These are phyloP conservation scores for Pristionchus fissidentatus DNA, from an alignment of 2,888 invertebrate genomes.

Conservation along the genomic window DNA sequence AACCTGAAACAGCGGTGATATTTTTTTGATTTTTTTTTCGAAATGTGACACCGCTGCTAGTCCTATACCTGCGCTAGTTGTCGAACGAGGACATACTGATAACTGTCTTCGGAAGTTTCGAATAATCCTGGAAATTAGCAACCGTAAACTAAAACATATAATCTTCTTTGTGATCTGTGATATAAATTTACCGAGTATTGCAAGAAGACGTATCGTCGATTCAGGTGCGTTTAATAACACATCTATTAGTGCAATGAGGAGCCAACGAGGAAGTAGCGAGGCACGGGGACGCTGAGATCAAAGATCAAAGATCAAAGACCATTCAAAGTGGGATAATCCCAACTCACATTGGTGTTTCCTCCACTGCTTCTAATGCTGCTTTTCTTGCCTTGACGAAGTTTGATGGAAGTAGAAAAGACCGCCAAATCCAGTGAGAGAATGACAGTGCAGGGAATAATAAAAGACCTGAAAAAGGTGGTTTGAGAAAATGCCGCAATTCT, in stretches of 20 bases:
- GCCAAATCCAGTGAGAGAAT: constrained; percentile 54
- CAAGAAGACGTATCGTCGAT: constrained; percentile 58
- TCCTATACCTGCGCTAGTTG: constrained; percentile 32
- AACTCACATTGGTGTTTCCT: background rate
- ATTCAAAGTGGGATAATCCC: background rate
- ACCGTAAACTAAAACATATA: no score
- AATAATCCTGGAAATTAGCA: constrained; percentile 48
- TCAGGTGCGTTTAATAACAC: constrained; percentile 63
- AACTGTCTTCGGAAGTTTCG: background rate
- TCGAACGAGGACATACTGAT: background rate
- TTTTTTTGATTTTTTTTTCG: background rate
- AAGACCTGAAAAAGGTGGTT: constrained; percentile 54
- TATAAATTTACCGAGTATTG: constrained; percentile 50
- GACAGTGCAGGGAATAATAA: constrained; percentile 52
- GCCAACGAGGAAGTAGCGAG: constrained; percentile 59
- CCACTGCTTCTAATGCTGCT: constrained; percentile 19
- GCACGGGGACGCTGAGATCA: constrained; percentile 25
- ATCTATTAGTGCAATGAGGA: constrained; percentile 63
- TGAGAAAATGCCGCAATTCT: no score
- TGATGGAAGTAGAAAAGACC: constrained; percentile 48
- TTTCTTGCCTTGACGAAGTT: background rate
- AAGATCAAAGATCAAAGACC: background rate
- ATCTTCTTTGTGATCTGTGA: no score
- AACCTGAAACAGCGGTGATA: constrained; percentile 51
- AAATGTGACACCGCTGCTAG: no score